Conservation (phyloP, 1,140 invertebrate genomes). For the Trichoplusia ni region DNA sequence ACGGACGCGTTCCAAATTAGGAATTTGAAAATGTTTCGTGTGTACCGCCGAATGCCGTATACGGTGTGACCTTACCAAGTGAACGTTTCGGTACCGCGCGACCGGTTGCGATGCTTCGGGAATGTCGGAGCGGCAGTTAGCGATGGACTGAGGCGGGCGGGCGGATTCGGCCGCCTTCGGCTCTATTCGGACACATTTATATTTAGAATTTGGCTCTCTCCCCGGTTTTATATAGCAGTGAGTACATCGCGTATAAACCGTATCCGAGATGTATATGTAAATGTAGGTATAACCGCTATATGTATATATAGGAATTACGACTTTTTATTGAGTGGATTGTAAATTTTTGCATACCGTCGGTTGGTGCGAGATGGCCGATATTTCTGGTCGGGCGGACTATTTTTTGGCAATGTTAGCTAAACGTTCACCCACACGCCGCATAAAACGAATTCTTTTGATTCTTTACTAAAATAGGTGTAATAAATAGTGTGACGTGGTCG, state of each 20-base stretch:
- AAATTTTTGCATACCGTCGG: conserved; percentile 70
- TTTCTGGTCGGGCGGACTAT: conserved; percentile 53
- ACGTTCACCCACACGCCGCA: conserved; percentile 38
- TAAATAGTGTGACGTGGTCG: conserved; percentile 16
- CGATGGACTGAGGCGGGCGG: conserved; percentile 77
- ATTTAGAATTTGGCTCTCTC: conserved; percentile 80
- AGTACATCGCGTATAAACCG: conserved; percentile 78
- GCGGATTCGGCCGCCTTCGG: conserved; percentile 70
- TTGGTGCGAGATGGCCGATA: conserved; percentile 42
- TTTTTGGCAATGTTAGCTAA: conserved; percentile 54
- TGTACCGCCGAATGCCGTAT: conserved; percentile 49
- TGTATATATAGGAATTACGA: conserved; percentile 78
- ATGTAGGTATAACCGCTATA: conserved; percentile 50
- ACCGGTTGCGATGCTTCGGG: conserved; percentile 62
- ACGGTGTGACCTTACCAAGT: conserved; percentile 54
- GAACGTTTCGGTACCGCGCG: conserved; percentile 64
- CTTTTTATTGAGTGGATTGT: conserved; percentile 75
- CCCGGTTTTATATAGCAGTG: conserved; percentile 81
- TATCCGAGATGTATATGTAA: conserved; percentile 64
- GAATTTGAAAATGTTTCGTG: conserved; percentile 51
- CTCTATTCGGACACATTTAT: conserved; percentile 70
- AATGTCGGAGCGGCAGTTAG: conserved; percentile 71
- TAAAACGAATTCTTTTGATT: conserved; percentile 26
- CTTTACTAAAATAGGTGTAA: conserved; percentile 23
- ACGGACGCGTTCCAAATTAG: conserved; percentile 59